phyloP scores from a whole-genome alignment of 2,888 invertebrate genomes.

The Lymantria monacha region DNA sequence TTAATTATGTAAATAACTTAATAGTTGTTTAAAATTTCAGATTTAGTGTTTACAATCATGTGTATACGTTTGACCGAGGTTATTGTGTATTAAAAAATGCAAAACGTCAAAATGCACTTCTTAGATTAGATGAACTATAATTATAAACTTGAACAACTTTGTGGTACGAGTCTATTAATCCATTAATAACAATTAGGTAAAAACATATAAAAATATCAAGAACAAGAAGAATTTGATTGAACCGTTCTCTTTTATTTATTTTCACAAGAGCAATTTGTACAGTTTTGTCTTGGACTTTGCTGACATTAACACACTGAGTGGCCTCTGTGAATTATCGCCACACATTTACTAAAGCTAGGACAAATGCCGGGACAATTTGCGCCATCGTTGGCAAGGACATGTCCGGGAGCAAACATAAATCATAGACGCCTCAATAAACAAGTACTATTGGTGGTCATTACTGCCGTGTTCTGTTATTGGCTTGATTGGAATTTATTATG shows the following conservation, averaged over 20 bases:
- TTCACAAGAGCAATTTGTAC: constrained; percentile 29
- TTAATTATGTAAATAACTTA: too few relatives aligned
- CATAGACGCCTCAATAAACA: constrained; percentile 61
- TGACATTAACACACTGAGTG: constrained; percentile 42
- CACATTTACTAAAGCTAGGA: constrained; percentile 53
- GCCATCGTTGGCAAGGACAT: constrained; percentile 49
- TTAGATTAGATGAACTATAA: too few relatives aligned
- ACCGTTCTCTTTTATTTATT: constrained; percentile 20
- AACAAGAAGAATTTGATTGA: constrained; percentile 19
- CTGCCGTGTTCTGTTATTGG: constrained; percentile 27
- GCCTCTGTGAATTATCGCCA: constrained; percentile 53
- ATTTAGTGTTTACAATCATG: too few relatives aligned
- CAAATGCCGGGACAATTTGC: constrained; percentile 59
- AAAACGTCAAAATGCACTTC: too few relatives aligned
- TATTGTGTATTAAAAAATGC: too few relatives aligned
- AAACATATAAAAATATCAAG: constrained; percentile 10
- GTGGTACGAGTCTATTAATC: too few relatives aligned
- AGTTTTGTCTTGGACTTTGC: constrained; percentile 32
- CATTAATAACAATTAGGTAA: too few relatives aligned
- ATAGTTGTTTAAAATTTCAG: too few relatives aligned
- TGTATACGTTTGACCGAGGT: too few relatives aligned
- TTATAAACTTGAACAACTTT: too few relatives aligned
- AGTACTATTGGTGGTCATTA: constrained; percentile 37
- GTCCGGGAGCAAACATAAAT: constrained; percentile 52
- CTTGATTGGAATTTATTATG: constrained; percentile 31